Percentiles rank a stretch among this genome's conserved stretches.
Evolutionary conservation across 2,797 vertebrate genomes (phyloP).

Genomic region (Anniella stebbinsi): DNA sequence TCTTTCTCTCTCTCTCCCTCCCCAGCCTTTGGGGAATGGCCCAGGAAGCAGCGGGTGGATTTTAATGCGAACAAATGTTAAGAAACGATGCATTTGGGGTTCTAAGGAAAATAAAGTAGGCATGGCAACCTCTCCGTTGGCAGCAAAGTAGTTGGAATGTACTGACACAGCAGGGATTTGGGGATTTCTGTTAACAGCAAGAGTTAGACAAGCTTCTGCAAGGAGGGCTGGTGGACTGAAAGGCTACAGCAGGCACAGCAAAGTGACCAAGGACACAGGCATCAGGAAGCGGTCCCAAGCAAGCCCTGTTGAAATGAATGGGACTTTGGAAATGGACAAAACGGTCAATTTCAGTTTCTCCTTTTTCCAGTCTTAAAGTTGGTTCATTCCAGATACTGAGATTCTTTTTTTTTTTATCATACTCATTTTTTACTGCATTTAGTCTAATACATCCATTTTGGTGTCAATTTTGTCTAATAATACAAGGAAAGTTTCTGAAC

Average conservation of each 20-base stretch:
- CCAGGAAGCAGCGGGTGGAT: background rate
- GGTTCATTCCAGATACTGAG: no score
- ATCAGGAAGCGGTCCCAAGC: background rate
- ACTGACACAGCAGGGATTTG: background rate
- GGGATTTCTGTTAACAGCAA: background rate
- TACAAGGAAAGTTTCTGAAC: no score
- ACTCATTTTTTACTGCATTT: no score
- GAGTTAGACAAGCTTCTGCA: background rate
- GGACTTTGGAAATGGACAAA: background rate
- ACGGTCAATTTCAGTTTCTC: no score
- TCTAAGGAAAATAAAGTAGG: constrained; percentile 10
- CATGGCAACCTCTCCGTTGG: constrained; percentile 10
- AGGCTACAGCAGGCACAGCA: no score
- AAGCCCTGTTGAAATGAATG: background rate
- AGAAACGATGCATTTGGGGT: background rate
- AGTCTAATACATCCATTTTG: no score
- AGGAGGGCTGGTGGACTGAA: background rate
- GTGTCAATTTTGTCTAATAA: no score
- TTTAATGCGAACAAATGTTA: constrained; percentile 14
- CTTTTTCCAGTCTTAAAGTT: no score
- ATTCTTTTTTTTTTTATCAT: no score
- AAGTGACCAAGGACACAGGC: no score
- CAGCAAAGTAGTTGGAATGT: background rate
- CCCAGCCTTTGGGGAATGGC: background rate
- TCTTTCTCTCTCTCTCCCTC: background rate